Evolutionary conservation across 2,113 vertebrate genomes (phyloP), one percentile per base, ranked within the genome.

Genomic region (Protomyctophum bolini): DNA sequence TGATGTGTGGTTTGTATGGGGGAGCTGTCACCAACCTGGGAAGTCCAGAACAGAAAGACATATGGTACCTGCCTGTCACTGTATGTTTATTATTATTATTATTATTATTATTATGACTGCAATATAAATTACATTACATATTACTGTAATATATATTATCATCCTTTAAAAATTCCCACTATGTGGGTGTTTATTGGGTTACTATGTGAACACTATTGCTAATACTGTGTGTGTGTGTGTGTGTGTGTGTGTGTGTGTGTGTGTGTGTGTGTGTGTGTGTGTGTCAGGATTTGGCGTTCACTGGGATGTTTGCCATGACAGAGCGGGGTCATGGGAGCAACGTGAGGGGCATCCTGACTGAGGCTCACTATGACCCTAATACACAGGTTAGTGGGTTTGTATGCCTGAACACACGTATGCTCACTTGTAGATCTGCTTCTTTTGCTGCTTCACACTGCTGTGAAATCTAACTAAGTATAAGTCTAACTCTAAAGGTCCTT

Each of bases 281-380:
- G 47, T 49, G 65, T 46, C 69, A 91, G 91, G 87, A 90, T 28
- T 76, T 88, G 74, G 63, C 76, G 15, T 88, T 81, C 67, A 91
- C 82, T 0, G 89, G 91, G 46, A 92, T 92, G 89, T 92, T 92
- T 76, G 89, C 90, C 1, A 78, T 92, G 91, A 93, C 92, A 0
- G 86, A 92, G 80, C 82, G 77, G 59, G 87, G 86, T n/a, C 91
- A 89, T 0, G 84, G 92, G 6, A 93, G 90, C 70, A 91, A 89
- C 0, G 83, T 90, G 10, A 86, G 83, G 63, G 87, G 86, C 11
- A 90, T 92, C 58, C 84, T 89, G 66, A 91, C 84, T 0, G 75
- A 85, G 66, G 90, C 90, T 29, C 82, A 76, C 41, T 92, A 90
- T 65, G 89, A 93, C 63, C 72, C 84, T 7, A 66, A 70, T 3